A percentile compares a stretch with the other conserved stretches of the same genome.
phyloP scores from a whole-genome alignment of 2,888 invertebrate species.

The Campoplex capitator region DNA sequence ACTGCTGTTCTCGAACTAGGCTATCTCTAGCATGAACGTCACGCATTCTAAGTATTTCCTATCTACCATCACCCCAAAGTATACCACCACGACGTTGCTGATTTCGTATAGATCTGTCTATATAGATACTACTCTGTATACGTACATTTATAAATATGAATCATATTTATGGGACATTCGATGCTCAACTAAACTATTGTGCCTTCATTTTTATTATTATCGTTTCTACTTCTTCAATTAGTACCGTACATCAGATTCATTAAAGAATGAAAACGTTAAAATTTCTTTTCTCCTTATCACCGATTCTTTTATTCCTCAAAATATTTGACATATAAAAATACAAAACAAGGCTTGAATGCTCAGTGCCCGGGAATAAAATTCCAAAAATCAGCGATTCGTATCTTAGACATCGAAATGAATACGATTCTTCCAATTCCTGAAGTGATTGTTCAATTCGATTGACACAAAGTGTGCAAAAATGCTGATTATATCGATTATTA shows the following conservation, averaged over 20 bases:
- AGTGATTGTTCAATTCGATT: not conserved
- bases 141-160: not conserved
- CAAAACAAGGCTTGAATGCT: too few species aligned
- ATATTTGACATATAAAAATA: too few species aligned
- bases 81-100: not conserved
- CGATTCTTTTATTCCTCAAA: too few species aligned
- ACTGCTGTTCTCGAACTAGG: constrained; percentile 1
- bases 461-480: not conserved
- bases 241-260: not conserved
- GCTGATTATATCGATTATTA: not conserved
- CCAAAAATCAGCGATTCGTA: too few species aligned
- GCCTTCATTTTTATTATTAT: not conserved
- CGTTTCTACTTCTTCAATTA: not conserved
- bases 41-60: constrained; percentile 28
- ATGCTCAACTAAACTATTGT: not conserved
- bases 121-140: not conserved
- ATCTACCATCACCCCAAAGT: constrained; percentile 2
- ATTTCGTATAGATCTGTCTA: not conserved
- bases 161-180: not conserved
- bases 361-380: not conserved
- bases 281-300: too few species aligned
- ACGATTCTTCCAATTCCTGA: too few species aligned
- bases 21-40: constrained; percentile 22
- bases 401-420: too few species aligned
- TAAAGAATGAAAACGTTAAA: too few species aligned